Evolutionary conservation across 2,888 invertebrate species (phyloP), one percentile per base, ranked within the genome.

Genomic region (Teleogryllus oceanicus): DNA sequence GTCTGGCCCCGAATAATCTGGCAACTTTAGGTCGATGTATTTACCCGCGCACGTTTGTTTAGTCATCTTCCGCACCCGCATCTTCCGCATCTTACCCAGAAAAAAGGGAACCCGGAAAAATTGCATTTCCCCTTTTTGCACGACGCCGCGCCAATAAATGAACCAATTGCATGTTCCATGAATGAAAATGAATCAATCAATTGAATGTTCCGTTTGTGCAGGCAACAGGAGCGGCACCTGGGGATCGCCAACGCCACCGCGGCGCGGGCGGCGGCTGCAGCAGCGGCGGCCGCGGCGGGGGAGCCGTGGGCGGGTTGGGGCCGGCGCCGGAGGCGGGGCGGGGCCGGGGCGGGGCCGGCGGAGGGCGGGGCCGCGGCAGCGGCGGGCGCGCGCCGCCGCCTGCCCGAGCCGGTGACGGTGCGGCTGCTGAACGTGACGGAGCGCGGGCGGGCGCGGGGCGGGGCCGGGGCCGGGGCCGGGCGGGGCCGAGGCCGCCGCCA

Each of bases 331-430:
- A 11, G 89, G 93, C 82, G 93, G 95, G 0, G 92, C 92, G 62
- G 95, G 94, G 0, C 90, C 93, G 83, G 94, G 0, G 94, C 96
- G 1, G 90, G 93, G 21, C 95, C 95, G 95, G 0, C 94, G 94
- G 2, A 91, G 92, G 95, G 95, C 84, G 95, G 95, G 89, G 91
- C 80, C 88, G 94, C n/a, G 91, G 95, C 5, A 90, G 92, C 11
- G 92, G 94, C 80, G 91, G 91, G 74, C 95, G 95, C 86, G 94
- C 94, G 0, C 91, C 0, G 88, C 90, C 49, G 92, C 50, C 78
- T 79, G 16, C 82, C 83, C 74, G 81, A 83, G 76, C 81, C 84
- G n/a, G 83, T 84, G 50, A 83, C 82, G 24, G 85, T 85, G n/a
- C 81, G 83, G 37, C 84, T 85, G 49, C 83, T 84, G 80, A 84